Base-by-base conservation (phyloP, 2,797 vertebrate species). In the Tamandua tetradactyla region DNA sequence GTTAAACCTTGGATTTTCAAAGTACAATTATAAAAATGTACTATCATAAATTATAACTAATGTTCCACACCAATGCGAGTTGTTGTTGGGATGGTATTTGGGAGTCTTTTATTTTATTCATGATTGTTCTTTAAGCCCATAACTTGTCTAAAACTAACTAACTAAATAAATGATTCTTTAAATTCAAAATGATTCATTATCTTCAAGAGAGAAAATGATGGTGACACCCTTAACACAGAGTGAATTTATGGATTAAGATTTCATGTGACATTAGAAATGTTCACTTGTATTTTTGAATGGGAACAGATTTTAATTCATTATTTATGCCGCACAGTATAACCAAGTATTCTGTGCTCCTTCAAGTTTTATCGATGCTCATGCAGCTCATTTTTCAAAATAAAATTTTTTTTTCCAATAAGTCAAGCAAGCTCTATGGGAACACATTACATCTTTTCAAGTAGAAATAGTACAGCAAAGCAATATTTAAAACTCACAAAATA, bases 381-480 rank as follows among this genome's bases (percentile, higher is more conserved):
- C 25, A 90, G n/a, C 93, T 94, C 85, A 91, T 94, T 95, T 97
- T 96, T 96, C 90, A 95, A 96, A 95, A 96, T 90, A 95, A 40
- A 47, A 93, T 68, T 94, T 88, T 96, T 95, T 93, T 96, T 42
- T 59, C 42, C 87, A 93, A 92, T 96, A 96, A 93, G 96, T 96
- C 86, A 95, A 93, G 82, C 55, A 88, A 94, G 40, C 40, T 95
- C 61, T 76, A 22, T 18, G 61, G 78, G 66, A 91, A 40, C 9
- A 37, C 93, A 96, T 83, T 86, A 89, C 13, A 88, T 42, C 49
- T 30, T 92, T 95, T 96, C 89, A 94, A 78, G 89, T 91, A 95
- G 89, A 97, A 97, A 94, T 25, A 92, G 42, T 83, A 92, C 79
- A 95, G 66, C 37, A 23, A 95, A 96, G 78, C 62, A 93, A 95